A percentile compares a stretch with the other conserved stretches of the same genome.
Evolutionary conservation across 2,888 invertebrate species (phyloP).

Genomic region (Augiades crinisus): DNA sequence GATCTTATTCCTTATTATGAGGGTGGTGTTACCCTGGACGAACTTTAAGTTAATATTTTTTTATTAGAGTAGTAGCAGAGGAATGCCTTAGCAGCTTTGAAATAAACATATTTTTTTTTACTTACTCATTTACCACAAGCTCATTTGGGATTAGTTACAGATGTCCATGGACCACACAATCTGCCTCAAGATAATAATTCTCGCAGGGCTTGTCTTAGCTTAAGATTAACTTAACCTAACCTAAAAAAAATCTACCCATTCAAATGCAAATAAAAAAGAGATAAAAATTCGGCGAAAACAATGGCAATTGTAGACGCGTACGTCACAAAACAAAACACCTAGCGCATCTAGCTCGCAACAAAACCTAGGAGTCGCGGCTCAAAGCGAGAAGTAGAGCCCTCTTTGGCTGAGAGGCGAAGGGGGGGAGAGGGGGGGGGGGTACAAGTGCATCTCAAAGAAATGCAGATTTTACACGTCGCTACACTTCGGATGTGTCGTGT

Average conservation of each 20-base stretch:
- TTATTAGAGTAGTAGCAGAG: too few relatives aligned
- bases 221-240: too few relatives aligned
- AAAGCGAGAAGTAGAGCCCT: constrained; percentile 56
- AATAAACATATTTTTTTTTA: too few relatives aligned
- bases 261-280: constrained; percentile 17
- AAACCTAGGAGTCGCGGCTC: constrained; percentile 46
- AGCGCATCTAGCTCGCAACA: constrained; percentile 28
- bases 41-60: too few relatives aligned
- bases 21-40: too few relatives aligned
- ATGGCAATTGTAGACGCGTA: constrained; percentile 41
- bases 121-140: too few relatives aligned
- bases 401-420: constrained; percentile 64
- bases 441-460: constrained; percentile 82
- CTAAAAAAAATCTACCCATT: constrained; percentile 5
- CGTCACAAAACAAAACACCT: constrained; percentile 47
- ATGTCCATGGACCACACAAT: too few relatives aligned
- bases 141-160: too few relatives aligned
- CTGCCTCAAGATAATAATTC: too few relatives aligned
- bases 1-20: too few relatives aligned
- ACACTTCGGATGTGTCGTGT: constrained; percentile 71
- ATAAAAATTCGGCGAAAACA: constrained; percentile 33
- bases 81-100: too few relatives aligned
- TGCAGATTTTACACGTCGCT: constrained; percentile 82
- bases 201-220: too few relatives aligned
- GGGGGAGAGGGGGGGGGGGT: constrained; percentile 40